These are phyloP conservation scores for Callinectes sapidus DNA, from an alignment of 2,888 invertebrate genomes.

Conservation along the genomic window DNA sequence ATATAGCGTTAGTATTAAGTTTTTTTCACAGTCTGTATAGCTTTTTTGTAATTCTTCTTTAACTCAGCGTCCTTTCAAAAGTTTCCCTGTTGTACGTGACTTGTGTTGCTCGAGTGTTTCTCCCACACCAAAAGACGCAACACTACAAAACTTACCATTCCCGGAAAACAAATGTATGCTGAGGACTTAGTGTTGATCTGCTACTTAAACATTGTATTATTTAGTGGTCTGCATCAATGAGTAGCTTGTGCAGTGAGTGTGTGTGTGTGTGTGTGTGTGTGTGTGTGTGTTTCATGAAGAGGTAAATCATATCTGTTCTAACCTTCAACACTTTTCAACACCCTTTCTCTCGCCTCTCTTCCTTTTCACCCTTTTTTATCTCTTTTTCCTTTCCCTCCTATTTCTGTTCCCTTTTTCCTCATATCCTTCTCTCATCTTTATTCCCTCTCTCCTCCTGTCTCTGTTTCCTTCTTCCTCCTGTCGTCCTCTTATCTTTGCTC, in stretches of 20 bases:
- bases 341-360: background rate
- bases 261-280: slow-evolving; percentile 12
- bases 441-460: background rate
- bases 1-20: background rate
- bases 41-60: too few relatives aligned
- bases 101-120: background rate
- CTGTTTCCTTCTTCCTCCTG: background rate
- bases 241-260: background rate
- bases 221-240: background rate
- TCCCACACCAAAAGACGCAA: too few relatives aligned
- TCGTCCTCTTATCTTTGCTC: too few relatives aligned
- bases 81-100: background rate
- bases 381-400: background rate
- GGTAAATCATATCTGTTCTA: background rate
- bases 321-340: background rate
- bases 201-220: background rate
- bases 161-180: too few relatives aligned
- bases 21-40: background rate
- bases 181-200: background rate
- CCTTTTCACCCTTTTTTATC: background rate
- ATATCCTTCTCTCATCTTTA: background rate
- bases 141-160: background rate
- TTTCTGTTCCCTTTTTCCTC: background rate
- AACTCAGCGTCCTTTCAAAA: too few relatives aligned
- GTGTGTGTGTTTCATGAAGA: background rate